phyloP scores from a whole-genome alignment of 2,888 invertebrate species.

The Nomada flava region DNA sequence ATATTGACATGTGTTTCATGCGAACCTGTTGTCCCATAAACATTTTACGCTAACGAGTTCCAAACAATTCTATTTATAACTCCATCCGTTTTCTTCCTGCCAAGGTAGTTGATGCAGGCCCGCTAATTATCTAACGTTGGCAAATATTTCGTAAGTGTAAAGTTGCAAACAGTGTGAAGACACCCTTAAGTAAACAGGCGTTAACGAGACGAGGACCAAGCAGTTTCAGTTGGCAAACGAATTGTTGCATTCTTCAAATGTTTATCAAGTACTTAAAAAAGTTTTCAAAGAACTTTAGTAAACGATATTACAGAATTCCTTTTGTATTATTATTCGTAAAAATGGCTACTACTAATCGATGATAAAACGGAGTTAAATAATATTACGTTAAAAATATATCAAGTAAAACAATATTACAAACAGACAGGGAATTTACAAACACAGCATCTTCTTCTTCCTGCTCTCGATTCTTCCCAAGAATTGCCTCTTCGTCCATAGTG shows the following conservation, averaged over 20 bases:
- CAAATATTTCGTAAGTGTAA: conserved; percentile 3
- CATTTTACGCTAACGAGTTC: background rate
- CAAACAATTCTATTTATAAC: background rate
- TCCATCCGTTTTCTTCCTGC: no score
- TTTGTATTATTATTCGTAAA: no score
- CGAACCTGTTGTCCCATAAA: background rate
- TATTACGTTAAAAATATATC: no score
- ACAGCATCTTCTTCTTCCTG: no score
- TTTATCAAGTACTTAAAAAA: background rate
- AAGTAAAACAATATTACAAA: no score
- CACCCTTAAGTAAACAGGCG: background rate
- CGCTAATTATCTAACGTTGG: conserved; percentile 1
- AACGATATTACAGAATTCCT: no score
- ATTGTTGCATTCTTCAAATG: background rate
- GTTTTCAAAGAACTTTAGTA: no score
- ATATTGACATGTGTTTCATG: background rate
- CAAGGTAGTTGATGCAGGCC: background rate
- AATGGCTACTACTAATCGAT: no score
- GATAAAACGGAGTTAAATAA: no score
- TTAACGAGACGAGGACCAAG: conserved; percentile 2
- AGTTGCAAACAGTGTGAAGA: background rate
- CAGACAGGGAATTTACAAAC: no score
- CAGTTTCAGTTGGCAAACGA: background rate
- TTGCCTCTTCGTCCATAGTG: no score
- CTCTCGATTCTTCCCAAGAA: no score